Evolutionary conservation across 2,888 invertebrate species (phyloP), one percentile per base, ranked within the genome.

Genomic region (Himalopsyche tibetana): DNA sequence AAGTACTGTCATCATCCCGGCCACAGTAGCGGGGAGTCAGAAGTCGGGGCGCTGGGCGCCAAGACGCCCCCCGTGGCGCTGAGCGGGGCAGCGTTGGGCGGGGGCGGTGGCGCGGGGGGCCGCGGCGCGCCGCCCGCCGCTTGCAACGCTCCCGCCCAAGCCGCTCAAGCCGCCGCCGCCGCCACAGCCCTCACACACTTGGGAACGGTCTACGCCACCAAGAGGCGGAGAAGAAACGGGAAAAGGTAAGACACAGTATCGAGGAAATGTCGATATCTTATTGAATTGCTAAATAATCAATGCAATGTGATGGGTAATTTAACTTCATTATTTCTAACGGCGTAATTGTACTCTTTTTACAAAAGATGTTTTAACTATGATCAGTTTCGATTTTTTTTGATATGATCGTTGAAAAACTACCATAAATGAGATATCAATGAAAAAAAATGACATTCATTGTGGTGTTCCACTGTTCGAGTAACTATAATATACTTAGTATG

Each of bases 131-230:
- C 91, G 90, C 90, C 89, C 90, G 89, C 89, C 89, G 89, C 89
- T 89, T 91, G 91, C 91, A 91, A 92, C 92, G 92, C 92, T 91
- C 90, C 91, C 88, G 91, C 89, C 90, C 90, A 90, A 91, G 93
- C 93, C 91, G 92, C 91, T 89, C 91, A 91, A 88, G 87, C 69
- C 79, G 42, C 79, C 89, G 88, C 89, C 92, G 91, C 91, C 93
- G 92, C 93, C 93, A 89, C 89, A 89, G 88, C 89, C 89, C 96
- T 96, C 95, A 98, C 97, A 94, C 98, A 98, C 92, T 95, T 98
- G 90, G 98, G 98, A 90, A 99, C 98, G 90, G 99, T 99, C 91
- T 99, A 99, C 93, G 99, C 99, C 90, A 99, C 99, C 90, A 99
- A 99, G 93, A 94, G 99, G 91, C 95, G 99, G 91, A 94, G 99